Evolutionary conservation across 2,888 invertebrate genomes (phyloP).

Genomic region (Tachina grossa): DNA sequence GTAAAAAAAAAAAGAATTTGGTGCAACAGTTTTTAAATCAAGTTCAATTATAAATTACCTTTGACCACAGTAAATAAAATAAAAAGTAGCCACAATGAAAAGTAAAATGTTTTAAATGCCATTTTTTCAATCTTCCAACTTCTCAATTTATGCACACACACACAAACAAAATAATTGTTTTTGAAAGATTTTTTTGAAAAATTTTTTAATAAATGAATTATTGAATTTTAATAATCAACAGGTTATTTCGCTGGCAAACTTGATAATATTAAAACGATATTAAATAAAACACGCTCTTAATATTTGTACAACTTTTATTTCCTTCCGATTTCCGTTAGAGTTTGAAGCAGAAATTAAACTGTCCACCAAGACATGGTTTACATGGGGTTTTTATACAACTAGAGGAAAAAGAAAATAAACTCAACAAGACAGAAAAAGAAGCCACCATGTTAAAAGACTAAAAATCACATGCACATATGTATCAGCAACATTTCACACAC

Average conservation of each 20-base stretch:
- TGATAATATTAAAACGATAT: neutral
- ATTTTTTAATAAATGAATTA: neutral
- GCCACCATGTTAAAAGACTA: constrained; percentile 63
- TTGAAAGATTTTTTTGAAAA: neutral
- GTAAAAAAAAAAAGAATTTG: neutral
- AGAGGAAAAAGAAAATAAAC: constrained; percentile 35
- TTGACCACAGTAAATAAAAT: constrained; percentile 62
- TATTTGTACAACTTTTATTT: constrained; percentile 45
- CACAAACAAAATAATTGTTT: neutral
- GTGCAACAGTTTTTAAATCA: constrained; percentile 38
- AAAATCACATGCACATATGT: constrained; percentile 61
- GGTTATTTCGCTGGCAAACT: constrained; percentile 1
- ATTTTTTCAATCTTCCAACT: constrained; percentile 1
- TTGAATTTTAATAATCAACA: constrained; percentile 11
- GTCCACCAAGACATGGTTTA: constrained; percentile 74
- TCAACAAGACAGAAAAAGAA: constrained; percentile 30
- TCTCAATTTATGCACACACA: neutral
- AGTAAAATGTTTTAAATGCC: constrained; percentile 60
- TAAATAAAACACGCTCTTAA: constrained; percentile 28
- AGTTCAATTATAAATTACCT: constrained; percentile 63
- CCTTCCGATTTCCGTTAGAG: constrained; percentile 64
- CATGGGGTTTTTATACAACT: constrained; percentile 78
- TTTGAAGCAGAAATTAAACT: constrained; percentile 66
- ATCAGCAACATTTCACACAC: constrained; percentile 11
- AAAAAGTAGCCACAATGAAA: constrained; percentile 57